Evolutionary conservation across 1,140 invertebrate species (phyloP), one percentile per base, ranked within the genome.

Genomic region (Zophobas atratus): DNA sequence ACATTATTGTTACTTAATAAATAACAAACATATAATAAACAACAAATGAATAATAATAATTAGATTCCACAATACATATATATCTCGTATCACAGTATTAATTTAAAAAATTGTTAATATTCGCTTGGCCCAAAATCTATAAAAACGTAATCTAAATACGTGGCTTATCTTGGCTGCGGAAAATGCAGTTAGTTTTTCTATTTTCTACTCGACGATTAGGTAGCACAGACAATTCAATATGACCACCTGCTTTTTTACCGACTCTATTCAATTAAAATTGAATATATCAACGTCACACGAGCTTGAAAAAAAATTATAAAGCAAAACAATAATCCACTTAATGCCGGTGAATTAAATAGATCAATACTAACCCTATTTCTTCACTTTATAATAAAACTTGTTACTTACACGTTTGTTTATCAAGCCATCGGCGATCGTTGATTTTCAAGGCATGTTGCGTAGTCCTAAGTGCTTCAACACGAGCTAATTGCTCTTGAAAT

Each of bases 321-420:
- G 60, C 60, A 67, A 67, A 67, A 67, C 60, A 67, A 67, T 67
- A 67, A 67, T 67, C 60, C 60, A 67, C 60, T 67, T 67, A 67
- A 67, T 67, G 39, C n/a, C 39, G 38, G 38, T 67, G 60, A 67
- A 67, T 67, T 67, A 67, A 67, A 67, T 67, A 67, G 39, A 67
- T 67, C 60, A 43, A 67, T 67, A 67, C 60, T 39, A 41, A 67
- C 60, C 8, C 39, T 41, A 48, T 67, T 67, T 67, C 60, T 67
- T 67, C 60, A 67, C 60, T 38, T 48, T 39, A 20, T 67, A 34
- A 32, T 67, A 67, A 67, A 67, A 67, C 60, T 67, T 67, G 43
- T 67, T 67, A 67, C 60, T 67, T 67, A 41, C 39, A 43, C 60
- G n/a, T 41, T 67, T 67, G 60, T 67, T 67, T 67, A 43, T 39